phyloP scores from a whole-genome alignment of 92 coral and sea anemone species.

The Zoanthus sociatus region DNA sequence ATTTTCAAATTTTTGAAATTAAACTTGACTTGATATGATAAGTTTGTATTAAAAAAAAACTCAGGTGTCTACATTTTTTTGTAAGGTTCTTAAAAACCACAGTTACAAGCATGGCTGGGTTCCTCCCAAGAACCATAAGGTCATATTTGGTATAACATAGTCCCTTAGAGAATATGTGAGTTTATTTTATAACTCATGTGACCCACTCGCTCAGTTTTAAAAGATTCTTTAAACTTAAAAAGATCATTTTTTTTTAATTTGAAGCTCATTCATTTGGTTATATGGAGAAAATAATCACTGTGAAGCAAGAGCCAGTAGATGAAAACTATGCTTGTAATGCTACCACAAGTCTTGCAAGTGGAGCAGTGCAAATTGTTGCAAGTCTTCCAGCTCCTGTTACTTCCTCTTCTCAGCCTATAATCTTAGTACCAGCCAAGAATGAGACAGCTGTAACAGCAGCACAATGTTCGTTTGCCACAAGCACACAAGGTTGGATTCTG shows the following conservation, averaged over 20 bases:
- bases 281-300: conserved; percentile 95
- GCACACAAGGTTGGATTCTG: conserved; percentile 30
- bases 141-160: too few species aligned
- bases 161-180: too few species aligned
- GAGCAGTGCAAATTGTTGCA: conserved; percentile 36
- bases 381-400: conserved; percentile 11
- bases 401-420: conserved; percentile 28
- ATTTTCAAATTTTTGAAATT: too few species aligned
- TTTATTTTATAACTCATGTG: too few species aligned
- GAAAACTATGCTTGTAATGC: conserved; percentile 57
- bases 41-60: too few species aligned
- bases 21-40: too few species aligned
- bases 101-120: too few species aligned
- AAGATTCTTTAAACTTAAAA: too few species aligned
- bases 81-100: too few species aligned
- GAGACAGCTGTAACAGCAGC: conserved; percentile 32
- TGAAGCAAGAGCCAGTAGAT: conserved; percentile 91
- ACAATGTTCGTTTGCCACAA: conserved; percentile 37
- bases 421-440: conserved; percentile 46
- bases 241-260: not conserved
- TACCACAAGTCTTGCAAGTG: conserved; percentile 19
- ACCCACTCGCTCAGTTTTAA: too few species aligned
- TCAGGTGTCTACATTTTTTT: too few species aligned
- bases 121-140: too few species aligned
- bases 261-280: conserved; percentile 57